phyloP scores from a whole-genome alignment of 2,113 vertebrate genomes.

The Notarius lentiginosus region DNA sequence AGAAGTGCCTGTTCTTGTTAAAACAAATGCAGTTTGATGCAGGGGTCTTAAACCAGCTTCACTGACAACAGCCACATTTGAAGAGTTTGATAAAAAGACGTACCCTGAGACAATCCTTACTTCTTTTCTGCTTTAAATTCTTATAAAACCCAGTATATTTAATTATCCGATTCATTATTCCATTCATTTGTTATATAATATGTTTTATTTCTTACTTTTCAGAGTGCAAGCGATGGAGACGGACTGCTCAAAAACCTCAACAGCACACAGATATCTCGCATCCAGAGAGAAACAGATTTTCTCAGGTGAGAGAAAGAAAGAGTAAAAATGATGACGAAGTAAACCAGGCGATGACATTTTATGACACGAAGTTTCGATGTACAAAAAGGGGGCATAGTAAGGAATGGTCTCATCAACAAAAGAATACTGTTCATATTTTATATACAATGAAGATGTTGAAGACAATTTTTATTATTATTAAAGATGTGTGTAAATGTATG shows the following conservation, averaged over 20 bases:
- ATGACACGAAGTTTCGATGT: too few species aligned
- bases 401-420: too few species aligned
- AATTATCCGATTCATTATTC: not conserved
- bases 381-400: too few species aligned
- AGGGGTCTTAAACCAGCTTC: too few species aligned
- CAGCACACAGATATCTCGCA: slow-evolving; percentile 67
- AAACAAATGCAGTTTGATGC: too few species aligned
- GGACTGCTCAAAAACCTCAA: slow-evolving; percentile 66
- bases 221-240: slow-evolving; percentile 64
- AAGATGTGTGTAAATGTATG: too few species aligned
- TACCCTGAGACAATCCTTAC: too few species aligned
- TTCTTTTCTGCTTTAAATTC: not conserved
- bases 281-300: slow-evolving; percentile 74
- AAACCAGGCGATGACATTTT: not conserved
- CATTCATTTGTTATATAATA: not conserved
- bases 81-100: too few species aligned
- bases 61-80: too few species aligned
- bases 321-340: not conserved
- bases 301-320: slow-evolving; percentile 72
- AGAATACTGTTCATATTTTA: too few species aligned
- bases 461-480: too few species aligned
- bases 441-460: too few species aligned
- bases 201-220: slow-evolving; percentile 44
- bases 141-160: not conserved
- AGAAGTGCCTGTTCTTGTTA: not conserved